A percentile compares a stretch with the other conserved stretches of the same genome.
Conservation (phyloP, 2,113 vertebrate genomes). For the Myiagra hebetior region DNA sequence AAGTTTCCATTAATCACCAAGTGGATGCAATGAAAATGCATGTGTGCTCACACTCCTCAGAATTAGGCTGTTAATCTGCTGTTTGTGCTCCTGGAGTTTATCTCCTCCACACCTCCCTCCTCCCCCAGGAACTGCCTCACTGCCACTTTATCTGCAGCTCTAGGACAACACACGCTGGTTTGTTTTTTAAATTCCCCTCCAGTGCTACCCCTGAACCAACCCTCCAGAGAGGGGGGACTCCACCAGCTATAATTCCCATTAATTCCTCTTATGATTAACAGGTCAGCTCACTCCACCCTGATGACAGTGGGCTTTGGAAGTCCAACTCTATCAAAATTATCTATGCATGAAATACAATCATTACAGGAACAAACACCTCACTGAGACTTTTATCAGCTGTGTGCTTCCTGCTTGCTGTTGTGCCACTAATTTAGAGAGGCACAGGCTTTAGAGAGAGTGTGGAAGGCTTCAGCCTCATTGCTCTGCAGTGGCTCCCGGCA, state of each 20-base stretch:
- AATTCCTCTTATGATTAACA: constrained; percentile 57
- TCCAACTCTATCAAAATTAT: constrained; percentile 62
- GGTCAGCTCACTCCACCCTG: constrained; percentile 52
- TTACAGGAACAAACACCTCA: background rate
- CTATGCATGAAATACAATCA: constrained; percentile 42
- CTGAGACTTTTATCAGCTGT: constrained; percentile 38
- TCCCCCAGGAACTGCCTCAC: background rate
- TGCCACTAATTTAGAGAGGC: background rate
- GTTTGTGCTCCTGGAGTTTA: background rate
- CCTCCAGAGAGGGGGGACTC: background rate
- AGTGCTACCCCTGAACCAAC: background rate
- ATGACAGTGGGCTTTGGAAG: constrained; percentile 2
- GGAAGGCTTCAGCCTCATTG: background rate
- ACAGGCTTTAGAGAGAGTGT: background rate
- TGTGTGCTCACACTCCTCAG: background rate
- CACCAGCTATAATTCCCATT: constrained; percentile 40
- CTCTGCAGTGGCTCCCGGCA: background rate
- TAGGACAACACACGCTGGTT: background rate
- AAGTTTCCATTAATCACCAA: background rate
- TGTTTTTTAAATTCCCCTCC: background rate
- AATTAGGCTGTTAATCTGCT: background rate
- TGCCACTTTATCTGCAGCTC: constrained; percentile 21
- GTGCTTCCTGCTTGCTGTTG: background rate
- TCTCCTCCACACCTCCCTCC: background rate
- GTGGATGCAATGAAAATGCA: background rate